These are phyloP conservation scores for Coenobita brevimanus DNA, from an alignment of 1,140 invertebrate species.

Conservation along the genomic window DNA sequence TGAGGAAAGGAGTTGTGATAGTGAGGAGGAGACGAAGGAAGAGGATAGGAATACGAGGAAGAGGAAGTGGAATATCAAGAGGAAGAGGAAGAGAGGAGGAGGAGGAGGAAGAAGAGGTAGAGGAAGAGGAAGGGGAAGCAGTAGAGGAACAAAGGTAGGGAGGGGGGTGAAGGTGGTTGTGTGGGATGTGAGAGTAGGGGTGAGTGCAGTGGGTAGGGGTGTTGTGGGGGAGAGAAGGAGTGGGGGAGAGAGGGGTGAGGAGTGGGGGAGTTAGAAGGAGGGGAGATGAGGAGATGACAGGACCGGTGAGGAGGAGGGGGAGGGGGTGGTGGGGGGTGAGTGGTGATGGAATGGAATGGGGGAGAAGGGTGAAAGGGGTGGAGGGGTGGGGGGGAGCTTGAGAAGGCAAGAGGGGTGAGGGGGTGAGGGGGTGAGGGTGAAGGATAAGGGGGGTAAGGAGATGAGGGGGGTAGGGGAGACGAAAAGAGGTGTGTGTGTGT, in stretches of 20 bases:
- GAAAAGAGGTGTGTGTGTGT: too few relatives aligned
- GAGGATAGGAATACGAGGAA: too few relatives aligned
- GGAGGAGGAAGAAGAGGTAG: neutral
- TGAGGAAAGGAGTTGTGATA: too few relatives aligned
- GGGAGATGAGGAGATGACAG: neutral
- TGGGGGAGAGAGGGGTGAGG: neutral
- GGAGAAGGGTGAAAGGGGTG: neutral
- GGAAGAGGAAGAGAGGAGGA: too few relatives aligned
- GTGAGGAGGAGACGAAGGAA: too few relatives aligned
- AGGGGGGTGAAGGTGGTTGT: neutral
- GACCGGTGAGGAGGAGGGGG: neutral
- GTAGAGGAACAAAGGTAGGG: neutral
- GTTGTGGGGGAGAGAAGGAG: neutral
- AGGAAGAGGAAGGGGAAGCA: neutral
- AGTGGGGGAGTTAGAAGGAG: neutral
- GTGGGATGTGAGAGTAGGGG: neutral
- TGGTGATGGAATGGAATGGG: neutral
- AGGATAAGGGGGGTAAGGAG: neutral
- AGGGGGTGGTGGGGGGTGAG: neutral
- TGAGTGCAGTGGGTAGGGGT: neutral
- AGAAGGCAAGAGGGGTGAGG: neutral
- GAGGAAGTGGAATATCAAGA: too few relatives aligned
- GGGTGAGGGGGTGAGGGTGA: neutral
- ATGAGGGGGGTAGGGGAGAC: neutral
- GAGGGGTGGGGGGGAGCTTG: too few relatives aligned